Conservation (phyloP, 2,888 invertebrate genomes). For the Dicycla oo region DNA sequence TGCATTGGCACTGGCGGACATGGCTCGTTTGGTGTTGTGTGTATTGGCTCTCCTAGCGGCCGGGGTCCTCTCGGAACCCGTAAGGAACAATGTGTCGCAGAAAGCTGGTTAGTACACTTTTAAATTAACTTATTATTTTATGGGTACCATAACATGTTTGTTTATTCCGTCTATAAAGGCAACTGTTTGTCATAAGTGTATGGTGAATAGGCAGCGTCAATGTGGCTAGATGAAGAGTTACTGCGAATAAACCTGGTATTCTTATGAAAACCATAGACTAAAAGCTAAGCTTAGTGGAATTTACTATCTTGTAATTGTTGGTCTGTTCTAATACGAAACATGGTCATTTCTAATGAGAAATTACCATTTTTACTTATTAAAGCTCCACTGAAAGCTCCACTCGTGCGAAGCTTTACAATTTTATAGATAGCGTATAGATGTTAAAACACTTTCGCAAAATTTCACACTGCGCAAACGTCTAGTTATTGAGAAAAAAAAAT, state of each 20-base stretch:
- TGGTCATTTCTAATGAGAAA: neutral
- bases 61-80: slow-evolving; percentile 76
- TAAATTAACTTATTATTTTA: neutral
- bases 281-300: neutral
- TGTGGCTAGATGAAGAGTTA: neutral
- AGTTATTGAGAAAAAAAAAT: too few species aligned
- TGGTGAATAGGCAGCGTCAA: neutral
- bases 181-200: neutral
- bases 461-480: too few species aligned
- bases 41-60: slow-evolving; percentile 79
- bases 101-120: slow-evolving; percentile 79
- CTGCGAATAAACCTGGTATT: neutral
- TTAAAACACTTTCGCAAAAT: too few species aligned
- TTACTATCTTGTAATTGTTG: neutral
- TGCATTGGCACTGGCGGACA: slow-evolving; percentile 73
- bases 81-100: slow-evolving; percentile 66
- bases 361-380: too few species aligned
- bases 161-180: neutral
- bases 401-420: too few species aligned
- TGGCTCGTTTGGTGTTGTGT: slow-evolving; percentile 82
- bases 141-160: neutral
- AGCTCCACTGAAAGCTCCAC: too few species aligned
- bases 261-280: too few species aligned
- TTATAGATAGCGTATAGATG: too few species aligned
- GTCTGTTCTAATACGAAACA: neutral